Evolutionary conservation across 2,797 vertebrate genomes (phyloP), one percentile per base, ranked within the genome.

Genomic region (Syncerus caffer): DNA sequence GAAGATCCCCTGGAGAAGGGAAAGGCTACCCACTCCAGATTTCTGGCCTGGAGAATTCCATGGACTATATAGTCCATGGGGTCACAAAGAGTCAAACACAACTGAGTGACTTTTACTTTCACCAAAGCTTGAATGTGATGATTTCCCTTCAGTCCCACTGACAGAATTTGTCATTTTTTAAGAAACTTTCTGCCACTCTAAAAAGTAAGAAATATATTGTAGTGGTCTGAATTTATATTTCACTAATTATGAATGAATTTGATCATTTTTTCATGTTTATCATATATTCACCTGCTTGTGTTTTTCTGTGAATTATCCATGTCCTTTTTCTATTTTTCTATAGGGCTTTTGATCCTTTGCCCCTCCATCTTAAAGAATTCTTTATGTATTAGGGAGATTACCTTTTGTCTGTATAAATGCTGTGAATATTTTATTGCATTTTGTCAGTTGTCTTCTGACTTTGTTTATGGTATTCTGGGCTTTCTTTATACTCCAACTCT

Each of bases 361-460:
- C 13, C 47, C 12, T 55, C 11, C 1, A 21, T 64, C 78, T 79
- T 85, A 87, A 84, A 79, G 34, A 87, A 7, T 90, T 91, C 38
- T 93, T 88, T 76, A 27, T 85, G 9, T 47, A 51, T 90, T 89
- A 90, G 16, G 14, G n/a, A 27, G 45, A 89, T 51, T 55, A 60
- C 14, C 31, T 80, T 87, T 53, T 94, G 67, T 74, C 64, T 91
- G 6, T 51, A 29, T 57, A 88, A 7, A 64, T 34, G 6, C n/a
- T 92, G 16, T 74, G 55, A 94, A 90, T 83, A 85, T 89, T 90
- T 94, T 90, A 50, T 79, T 42, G 21, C 13, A 94, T n/a, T 93
- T 95, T 90, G 1, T 55, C n/a, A 86, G 2, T 45, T 84, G 16
- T 90, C 34, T 83, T 93, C 86, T 78, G 27, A 85, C 50, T 90